Evolutionary conservation across 2,113 vertebrate genomes (phyloP), one percentile per base, ranked within the genome.

Genomic region (Fukomys damarensis): DNA sequence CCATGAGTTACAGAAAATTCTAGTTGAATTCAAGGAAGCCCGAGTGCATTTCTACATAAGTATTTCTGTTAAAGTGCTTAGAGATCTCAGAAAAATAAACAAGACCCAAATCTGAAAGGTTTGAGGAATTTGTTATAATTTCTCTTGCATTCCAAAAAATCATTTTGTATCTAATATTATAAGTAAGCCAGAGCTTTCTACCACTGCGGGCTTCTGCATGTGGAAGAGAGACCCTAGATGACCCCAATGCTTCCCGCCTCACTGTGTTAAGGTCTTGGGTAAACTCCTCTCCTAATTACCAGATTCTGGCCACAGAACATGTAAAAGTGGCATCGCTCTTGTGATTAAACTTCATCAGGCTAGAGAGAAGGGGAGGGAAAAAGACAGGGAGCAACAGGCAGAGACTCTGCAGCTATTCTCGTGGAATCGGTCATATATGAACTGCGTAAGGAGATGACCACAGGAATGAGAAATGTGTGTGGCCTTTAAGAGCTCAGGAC

Each of bases 121-220:
- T 72, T 74, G 22, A 56, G 13, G 61, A 80, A 80, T 74, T 41
- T 86, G 16, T 65, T 84, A 38, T 86, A 26, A 84, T 82, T 74
- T 30, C 65, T 89, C 49, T 80, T 54, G 79, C 35, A 61, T 54
- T 79, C 56, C 26, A 91, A 96, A 93, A 72, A 86, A 8, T 86
- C 35, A 43, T 20, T 58, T 63, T 93, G 14, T 68, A 70, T 7
- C 14, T 61, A 80, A 79, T 68, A 35, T n/a, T 80, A 0, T 41
- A 54, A 85, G 28, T 66, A 10, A 65, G n/a, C 3, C 43, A 83
- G 65, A 65, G 12, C 8, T n/a, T 80, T 58, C 61, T 68, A 17
- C 4, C 86, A 17, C 13, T 70, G 6, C 58, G 24, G 24, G 68
- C 2, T 72, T 95, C 58, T 13, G 8, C 7, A n/a, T 35, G n/a